Evolutionary conservation across 2,113 vertebrate species (phyloP), one percentile per base, ranked within the genome.

Genomic region (Numida meleagris): DNA sequence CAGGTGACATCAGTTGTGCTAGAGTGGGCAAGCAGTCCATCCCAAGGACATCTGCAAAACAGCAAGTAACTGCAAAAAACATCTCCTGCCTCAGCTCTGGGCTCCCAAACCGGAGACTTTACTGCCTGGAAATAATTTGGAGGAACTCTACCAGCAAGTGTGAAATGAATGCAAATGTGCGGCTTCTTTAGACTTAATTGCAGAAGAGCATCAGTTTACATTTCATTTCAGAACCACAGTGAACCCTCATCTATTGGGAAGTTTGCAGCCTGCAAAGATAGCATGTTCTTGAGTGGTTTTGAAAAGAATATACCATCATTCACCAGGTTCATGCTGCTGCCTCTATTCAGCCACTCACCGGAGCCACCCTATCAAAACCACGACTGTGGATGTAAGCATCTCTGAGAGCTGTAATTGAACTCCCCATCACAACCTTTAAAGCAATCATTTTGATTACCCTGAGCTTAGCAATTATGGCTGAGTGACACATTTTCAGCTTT

Each of bases 231-330:
- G 55, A 6, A 23, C 48, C 78, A 33, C 55, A 70, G 72, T 27
- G 25, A 61, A 36, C 7, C 31, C 34, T 42, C 1, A 0, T 62
- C 45, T 34, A 5, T 5, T 1, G 24, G 78, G 58, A 50, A 23
- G 65, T 48, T 12, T 61, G 68, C 42, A 40, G 38, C 4, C 51
- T 82, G 87, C 42, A 24, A 13, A 25, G 58, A 3, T 33, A 40
- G 48, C 2, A 0, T 2, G 40, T 16, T 46, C 16, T 5, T 4
- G 51, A 3, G 62, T 9, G 27, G 38, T 5, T 58, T 63, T 34
- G 45, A 25, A 50, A 76, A 55, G 63, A 20, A 15, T 8, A 8
- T 14, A 8, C 57, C 20, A 40, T 7, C 16, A 2, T 8, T 76
- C 63, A 24, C 20, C 62, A 38, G 10, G 36, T 36, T 8, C 1